Conservation (phyloP, 2,113 vertebrate genomes). For the Urocitellus parryii region DNA sequence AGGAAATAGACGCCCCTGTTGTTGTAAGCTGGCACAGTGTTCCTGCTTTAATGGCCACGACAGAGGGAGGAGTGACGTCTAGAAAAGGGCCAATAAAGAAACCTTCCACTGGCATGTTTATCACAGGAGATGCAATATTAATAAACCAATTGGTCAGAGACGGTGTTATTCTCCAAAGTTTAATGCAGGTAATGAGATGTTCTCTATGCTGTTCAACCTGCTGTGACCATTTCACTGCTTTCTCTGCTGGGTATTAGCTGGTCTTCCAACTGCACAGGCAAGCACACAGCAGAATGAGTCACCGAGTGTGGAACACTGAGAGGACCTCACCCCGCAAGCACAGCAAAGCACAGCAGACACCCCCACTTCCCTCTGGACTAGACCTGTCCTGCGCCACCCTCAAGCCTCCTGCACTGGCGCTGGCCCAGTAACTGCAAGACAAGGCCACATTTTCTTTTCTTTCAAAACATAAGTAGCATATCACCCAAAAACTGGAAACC, state of each 20-base stretch:
- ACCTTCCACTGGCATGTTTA: constrained; percentile 97
- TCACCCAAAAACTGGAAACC: no score
- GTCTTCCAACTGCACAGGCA: constrained; percentile 97
- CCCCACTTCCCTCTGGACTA: no score
- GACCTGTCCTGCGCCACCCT: no score
- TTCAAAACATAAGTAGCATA: no score
- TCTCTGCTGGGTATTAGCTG: constrained; percentile 97
- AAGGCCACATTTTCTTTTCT: no score
- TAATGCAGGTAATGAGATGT: constrained; percentile 99
- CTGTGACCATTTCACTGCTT: constrained; percentile 97
- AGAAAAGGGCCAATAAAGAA: constrained; percentile 98
- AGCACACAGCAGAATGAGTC: constrained; percentile 99
- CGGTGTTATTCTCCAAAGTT: constrained; percentile 98
- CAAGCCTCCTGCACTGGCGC: no score
- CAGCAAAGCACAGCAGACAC: no score
- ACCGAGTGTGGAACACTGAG: constrained; percentile 96
- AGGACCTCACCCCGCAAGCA: no score
- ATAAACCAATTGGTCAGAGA: constrained; percentile 99
- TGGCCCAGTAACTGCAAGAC: no score
- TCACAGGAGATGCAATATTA: constrained; percentile 99
- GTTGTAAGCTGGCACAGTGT: constrained; percentile 98
- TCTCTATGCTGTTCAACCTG: constrained; percentile 98
- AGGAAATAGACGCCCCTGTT: constrained; percentile 98
- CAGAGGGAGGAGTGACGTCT: constrained; percentile 93
- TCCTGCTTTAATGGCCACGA: constrained; percentile 98